Evolutionary conservation across 1,140 invertebrate genomes (phyloP), one percentile per base, ranked within the genome.

Genomic region (Marisa cornuarietis): DNA sequence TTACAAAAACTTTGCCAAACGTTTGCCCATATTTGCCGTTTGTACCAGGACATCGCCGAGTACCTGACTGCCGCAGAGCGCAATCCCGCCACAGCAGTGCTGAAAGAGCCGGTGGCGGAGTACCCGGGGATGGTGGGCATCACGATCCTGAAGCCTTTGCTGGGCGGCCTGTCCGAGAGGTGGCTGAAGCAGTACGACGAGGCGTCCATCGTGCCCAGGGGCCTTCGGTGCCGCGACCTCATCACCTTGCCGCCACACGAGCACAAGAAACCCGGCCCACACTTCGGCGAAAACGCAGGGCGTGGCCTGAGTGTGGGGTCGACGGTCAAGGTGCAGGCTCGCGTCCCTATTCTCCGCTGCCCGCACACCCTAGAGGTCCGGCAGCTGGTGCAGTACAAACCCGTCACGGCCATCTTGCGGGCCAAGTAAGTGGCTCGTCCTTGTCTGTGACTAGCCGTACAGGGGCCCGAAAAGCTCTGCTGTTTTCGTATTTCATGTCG

Each of bases 161-260:
- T 85, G 14, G 84, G 84, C 14, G 85, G 86, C 6, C 79, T 84
- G 11, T 90, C 89, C 14, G 86, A 91, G 65, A 80, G 79, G 14
- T 91, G 90, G 90, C 76, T 91, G 8, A 87, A 87, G 80, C 85
- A 87, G 13, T 91, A 91, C 80, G 87, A 89, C 51, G 84, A 87
- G 66, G 84, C 88, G 26, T 89, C 87, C 61, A 91, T 91, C 54
- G 85, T 91, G 69, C 91, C 91, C 65, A 81, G 76, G 8, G 90
- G 90, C 26, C 86, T 91, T 16, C 78, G 79, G 31, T 90, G 86
- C 31, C 75, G 90, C 71, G 89, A 91, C 82, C 84, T 91, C 11
- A 87, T 85, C 26, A 87, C 87, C 1, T 83, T 91, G 52, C 89
- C 91, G 13, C 79, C 90, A 6, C 86, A 84, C 62, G 89, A 91